phyloP scores from a whole-genome alignment of 1,140 invertebrate species.

The Arctopsyche grandis region DNA sequence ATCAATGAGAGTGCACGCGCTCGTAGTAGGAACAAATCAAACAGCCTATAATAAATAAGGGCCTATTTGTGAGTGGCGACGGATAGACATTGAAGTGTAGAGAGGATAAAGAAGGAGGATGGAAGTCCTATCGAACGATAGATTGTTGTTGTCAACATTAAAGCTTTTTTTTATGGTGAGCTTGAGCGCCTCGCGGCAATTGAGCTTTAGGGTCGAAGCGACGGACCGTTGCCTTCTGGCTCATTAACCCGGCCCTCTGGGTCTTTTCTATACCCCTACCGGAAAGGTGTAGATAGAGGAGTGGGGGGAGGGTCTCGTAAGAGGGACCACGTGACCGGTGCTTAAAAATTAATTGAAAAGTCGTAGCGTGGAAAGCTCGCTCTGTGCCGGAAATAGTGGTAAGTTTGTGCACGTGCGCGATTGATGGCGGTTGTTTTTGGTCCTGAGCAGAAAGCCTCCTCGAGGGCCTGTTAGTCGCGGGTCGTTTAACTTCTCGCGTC shows the following conservation, averaged over 20 bases:
- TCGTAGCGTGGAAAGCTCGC: background rate
- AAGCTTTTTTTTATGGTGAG: conserved; percentile 40
- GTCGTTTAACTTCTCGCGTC: conserved; percentile 2
- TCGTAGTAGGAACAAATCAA: conserved; percentile 29
- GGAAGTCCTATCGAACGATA: conserved; percentile 6
- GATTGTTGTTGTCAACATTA: conserved; percentile 53
- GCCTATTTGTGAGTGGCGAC: conserved; percentile 9
- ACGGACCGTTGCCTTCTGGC: conserved; percentile 48
- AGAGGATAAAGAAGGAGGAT: no score
- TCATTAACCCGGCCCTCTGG: conserved; percentile 42
- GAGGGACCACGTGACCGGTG: background rate
- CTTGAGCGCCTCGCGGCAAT: conserved; percentile 33
- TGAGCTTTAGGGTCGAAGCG: conserved; percentile 47
- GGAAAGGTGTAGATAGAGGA: no score
- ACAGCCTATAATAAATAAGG: conserved; percentile 1
- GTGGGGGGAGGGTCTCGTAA: no score
- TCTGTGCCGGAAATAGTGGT: background rate
- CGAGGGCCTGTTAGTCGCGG: conserved; percentile 16
- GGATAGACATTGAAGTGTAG: background rate
- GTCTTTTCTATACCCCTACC: conserved; percentile 16
- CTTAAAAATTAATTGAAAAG: conserved; percentile 1
- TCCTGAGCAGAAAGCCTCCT: background rate
- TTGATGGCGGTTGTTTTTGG: background rate
- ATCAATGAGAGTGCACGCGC: conserved; percentile 16
- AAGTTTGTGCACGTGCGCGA: background rate